Evolutionary conservation across 2,113 vertebrate genomes (phyloP).

Genomic region (Tragelaphus buxtoni): DNA sequence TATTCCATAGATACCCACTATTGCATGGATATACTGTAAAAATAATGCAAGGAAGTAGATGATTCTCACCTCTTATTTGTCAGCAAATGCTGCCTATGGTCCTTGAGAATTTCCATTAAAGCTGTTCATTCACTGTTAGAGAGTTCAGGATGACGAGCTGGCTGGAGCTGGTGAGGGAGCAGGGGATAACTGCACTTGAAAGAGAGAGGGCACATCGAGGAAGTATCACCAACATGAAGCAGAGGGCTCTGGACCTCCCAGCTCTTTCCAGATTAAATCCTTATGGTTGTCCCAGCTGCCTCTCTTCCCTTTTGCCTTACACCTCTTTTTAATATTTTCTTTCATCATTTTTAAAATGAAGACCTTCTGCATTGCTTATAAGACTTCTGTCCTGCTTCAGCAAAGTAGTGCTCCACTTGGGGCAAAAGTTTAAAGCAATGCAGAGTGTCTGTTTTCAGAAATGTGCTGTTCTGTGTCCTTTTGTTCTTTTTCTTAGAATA

Average conservation of each 20-base stretch:
- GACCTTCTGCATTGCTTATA: constrained; percentile 35
- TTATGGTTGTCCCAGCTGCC: constrained; percentile 29
- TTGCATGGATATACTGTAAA: neutral
- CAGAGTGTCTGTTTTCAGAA: neutral
- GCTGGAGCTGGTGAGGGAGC: neutral
- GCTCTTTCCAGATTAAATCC: constrained; percentile 43
- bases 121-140: neutral
- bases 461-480: neutral
- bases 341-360: constrained; percentile 54
- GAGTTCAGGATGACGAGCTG: neutral
- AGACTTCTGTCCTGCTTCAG: constrained; percentile 11
- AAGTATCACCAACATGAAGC: neutral
- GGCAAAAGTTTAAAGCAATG: neutral
- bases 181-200: neutral
- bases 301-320: constrained; percentile 21
- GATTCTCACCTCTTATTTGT: neutral
- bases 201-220: neutral
- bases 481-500: neutral
- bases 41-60: neutral
- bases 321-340: constrained; percentile 62
- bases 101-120: neutral
- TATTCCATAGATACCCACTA: neutral
- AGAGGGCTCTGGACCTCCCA: constrained; percentile 35
- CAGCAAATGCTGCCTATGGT: neutral
- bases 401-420: neutral